Evolutionary conservation across 2,797 vertebrate genomes (phyloP).

Genomic region (Chiloscyllium punctatum): DNA sequence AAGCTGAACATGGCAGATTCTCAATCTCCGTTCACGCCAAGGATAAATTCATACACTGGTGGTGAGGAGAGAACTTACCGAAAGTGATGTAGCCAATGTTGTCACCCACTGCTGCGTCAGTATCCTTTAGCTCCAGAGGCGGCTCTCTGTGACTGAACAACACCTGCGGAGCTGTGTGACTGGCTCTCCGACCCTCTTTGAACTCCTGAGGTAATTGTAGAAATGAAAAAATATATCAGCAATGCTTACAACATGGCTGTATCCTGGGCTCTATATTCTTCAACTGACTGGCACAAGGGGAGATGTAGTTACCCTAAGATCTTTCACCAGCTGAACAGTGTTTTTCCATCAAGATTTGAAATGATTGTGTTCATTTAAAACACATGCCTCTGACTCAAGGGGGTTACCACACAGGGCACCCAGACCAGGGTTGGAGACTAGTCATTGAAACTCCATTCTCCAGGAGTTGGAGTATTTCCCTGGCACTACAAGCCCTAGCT

Average conservation of each 20-base stretch:
- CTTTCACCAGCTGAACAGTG: background rate
- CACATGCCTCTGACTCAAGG: background rate
- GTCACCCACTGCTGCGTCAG: slow-evolving; percentile 86
- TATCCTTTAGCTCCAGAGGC: slow-evolving; percentile 93
- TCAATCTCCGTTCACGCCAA: background rate
- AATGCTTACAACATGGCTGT: background rate
- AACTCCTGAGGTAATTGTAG: slow-evolving; percentile 69
- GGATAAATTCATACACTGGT: too few relatives aligned
- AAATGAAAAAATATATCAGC: slow-evolving; percentile 40
- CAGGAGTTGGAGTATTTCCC: background rate
- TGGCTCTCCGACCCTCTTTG: slow-evolving; percentile 96
- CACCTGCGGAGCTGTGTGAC: slow-evolving; percentile 97
- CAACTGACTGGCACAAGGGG: background rate
- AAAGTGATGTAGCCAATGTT: slow-evolving; percentile 99
- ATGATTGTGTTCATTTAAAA: background rate
- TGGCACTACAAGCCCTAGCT: background rate
- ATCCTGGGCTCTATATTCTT: too few relatives aligned
- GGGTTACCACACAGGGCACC: background rate
- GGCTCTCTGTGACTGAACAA: slow-evolving; percentile 97
- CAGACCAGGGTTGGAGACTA: background rate
- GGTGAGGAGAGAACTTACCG: slow-evolving; percentile 58
- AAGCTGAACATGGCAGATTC: background rate
- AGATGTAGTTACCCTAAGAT: background rate
- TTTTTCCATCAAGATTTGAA: background rate
- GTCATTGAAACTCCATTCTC: background rate